Evolutionary conservation across 1,140 invertebrate genomes (phyloP).

Genomic region (Drosophila nigromelanica): DNA sequence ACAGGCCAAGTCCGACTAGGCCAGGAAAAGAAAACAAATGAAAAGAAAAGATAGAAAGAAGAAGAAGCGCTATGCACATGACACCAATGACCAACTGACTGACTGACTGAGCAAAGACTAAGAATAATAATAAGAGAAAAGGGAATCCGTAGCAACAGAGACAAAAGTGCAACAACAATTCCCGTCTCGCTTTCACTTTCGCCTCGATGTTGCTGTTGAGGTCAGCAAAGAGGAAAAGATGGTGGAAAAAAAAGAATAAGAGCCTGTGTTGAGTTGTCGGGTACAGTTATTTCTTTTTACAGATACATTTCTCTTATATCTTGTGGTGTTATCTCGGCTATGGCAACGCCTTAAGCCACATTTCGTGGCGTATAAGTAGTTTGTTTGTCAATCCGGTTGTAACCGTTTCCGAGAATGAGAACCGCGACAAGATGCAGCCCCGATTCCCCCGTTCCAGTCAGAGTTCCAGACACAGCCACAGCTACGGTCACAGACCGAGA

Average conservation of each 20-base stretch:
- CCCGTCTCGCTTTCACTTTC: background rate
- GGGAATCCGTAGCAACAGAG: slow-evolving; percentile 2
- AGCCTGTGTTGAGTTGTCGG: slow-evolving; percentile 4
- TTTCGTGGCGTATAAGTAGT: slow-evolving; percentile 19
- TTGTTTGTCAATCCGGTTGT: slow-evolving; percentile 34
- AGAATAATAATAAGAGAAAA: slow-evolving; percentile 19
- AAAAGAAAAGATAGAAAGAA: background rate
- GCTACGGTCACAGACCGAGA: slow-evolving; percentile 15
- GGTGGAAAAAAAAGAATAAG: background rate
- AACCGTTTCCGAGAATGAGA: slow-evolving; percentile 75
- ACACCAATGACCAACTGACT: slow-evolving; percentile 83
- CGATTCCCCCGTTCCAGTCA: background rate
- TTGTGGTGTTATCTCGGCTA: slow-evolving; percentile 2
- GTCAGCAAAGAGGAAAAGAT: background rate
- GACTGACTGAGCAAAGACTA: slow-evolving; percentile 43
- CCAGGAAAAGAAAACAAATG: background rate
- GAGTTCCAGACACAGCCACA: background rate
- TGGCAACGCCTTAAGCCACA: slow-evolving; percentile 12
- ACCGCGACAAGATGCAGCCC: slow-evolving; percentile 14
- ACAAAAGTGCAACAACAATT: background rate
- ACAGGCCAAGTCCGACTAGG: slow-evolving; percentile 8
- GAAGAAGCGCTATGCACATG: slow-evolving; percentile 54
- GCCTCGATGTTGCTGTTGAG: background rate
- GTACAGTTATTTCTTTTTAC: slow-evolving; percentile 1
- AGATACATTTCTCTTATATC: background rate